A percentile compares a stretch with the other conserved stretches of the same genome.
phyloP scores from a whole-genome alignment of 2,113 vertebrate genomes.

The Manacus vitellinus region DNA sequence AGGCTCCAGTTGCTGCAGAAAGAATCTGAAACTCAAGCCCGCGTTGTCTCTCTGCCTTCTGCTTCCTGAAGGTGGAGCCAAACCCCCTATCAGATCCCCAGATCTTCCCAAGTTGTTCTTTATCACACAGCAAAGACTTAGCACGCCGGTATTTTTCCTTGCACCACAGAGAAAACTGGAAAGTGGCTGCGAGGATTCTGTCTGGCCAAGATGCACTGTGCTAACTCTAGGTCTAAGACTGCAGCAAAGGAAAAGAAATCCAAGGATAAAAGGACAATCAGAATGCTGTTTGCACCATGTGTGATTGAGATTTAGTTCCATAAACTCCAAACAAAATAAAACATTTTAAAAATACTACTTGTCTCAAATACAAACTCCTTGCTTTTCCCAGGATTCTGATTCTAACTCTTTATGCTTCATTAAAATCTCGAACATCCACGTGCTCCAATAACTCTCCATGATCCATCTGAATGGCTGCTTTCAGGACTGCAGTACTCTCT shows the following conservation, averaged over 20 bases:
- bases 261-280: conserved; percentile 9
- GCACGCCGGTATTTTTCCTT: neutral
- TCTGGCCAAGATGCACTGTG: conserved; percentile 4
- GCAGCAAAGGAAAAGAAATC: conserved; percentile 37
- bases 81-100: conserved; percentile 50
- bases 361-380: neutral
- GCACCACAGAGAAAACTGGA: neutral
- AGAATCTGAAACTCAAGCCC: neutral
- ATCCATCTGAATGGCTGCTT: conserved; percentile 31
- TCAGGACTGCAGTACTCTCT: conserved; percentile 32
- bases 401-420: neutral
- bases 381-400: neutral
- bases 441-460: neutral
- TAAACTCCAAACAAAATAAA: neutral
- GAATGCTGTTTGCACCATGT: neutral
- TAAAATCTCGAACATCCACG: neutral
- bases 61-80: conserved; percentile 77
- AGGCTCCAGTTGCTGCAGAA: neutral
- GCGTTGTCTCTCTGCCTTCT: conserved; percentile 1
- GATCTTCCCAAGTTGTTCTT: neutral
- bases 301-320: neutral
- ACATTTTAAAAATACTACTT: neutral
- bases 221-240: neutral
- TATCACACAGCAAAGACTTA: neutral
- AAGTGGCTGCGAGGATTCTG: conserved; percentile 9